phyloP scores from a whole-genome alignment of 1,140 invertebrate genomes.

The Aphidius ervi region DNA sequence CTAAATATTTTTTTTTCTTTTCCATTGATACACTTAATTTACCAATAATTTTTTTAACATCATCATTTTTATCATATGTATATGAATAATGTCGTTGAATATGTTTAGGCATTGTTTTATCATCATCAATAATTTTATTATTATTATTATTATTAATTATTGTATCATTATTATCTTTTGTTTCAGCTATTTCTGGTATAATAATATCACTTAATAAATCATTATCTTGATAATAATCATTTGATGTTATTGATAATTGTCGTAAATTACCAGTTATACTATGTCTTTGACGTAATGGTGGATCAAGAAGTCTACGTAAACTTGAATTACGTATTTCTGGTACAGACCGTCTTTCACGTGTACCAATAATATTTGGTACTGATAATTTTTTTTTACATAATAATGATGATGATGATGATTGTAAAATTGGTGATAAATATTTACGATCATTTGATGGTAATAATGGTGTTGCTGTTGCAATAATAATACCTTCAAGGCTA shows the following conservation, averaged over 20 bases:
- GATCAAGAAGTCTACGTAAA: conserved; percentile 42
- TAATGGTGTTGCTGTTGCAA: conserved; percentile 40
- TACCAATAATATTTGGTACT: neutral
- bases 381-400: conserved; percentile 11
- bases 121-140: too few species aligned
- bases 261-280: conserved; percentile 41
- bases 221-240: too few species aligned
- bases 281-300: conserved; percentile 43
- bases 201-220: too few species aligned
- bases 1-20: conserved; percentile 41
- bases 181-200: too few species aligned
- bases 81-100: conserved; percentile 47
- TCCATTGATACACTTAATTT: conserved; percentile 36
- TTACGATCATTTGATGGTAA: conserved; percentile 35
- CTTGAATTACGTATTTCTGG: conserved; percentile 48
- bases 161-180: too few species aligned
- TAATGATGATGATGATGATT: conserved; percentile 4
- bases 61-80: conserved; percentile 42
- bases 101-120: conserved; percentile 37
- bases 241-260: conserved; percentile 23
- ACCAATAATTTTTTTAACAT: conserved; percentile 23
- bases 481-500: conserved; percentile 37
- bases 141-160: too few species aligned
- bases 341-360: conserved; percentile 44
- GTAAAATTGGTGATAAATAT: conserved; percentile 26